Evolutionary conservation across 64 coral and sea anemone genomes (phyloP), one percentile per base, ranked within the genome.

Genomic region (Cladopsammia gracilis): DNA sequence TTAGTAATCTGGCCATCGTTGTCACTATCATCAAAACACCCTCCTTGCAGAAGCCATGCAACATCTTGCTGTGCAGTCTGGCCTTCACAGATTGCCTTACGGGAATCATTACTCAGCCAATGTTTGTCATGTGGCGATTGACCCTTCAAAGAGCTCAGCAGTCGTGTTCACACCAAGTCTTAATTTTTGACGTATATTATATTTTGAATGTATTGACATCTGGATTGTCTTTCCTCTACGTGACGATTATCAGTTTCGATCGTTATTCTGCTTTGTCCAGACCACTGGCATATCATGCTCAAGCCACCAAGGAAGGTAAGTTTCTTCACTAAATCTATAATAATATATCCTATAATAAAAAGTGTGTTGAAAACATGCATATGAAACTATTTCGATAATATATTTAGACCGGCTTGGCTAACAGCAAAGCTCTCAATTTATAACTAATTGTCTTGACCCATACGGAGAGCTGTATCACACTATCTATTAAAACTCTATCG

Each of bases 1-100:
- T 78, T 78, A 78, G 76, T 78, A 78, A 78, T 50, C 51, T 78
- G 50, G 76, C 76, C 52, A 58, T 78, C 20, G 42, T 78, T 58
- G 22, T 78, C 52, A 25, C 76, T 25, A 19, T 78, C 49, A 12
- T 58, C 51, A 78, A 78, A 51, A 53, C 12, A 5, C 22, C 76
- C 20, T 78, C 76, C 10, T 57, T 78, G 57, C 49, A 78, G 50
- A 78, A 26, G 20, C 76, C 48, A 19, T 24, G 76, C 52, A 78
- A 78, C 51, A 78, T 58, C 24, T 19, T 78, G 24, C 22, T 78
- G n/a, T 78, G 76, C 22, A 81, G 78, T 57, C 78, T 81, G 78
- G 78, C 78, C 57, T 43, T 58, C 78, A 10, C 56, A 62, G 78
- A 81, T 62, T 81, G 78, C 15, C 78, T 81, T 5, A 62, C 78